Base-by-base conservation (phyloP, 2,888 invertebrate species). In the Euplagia quadripunctaria region DNA sequence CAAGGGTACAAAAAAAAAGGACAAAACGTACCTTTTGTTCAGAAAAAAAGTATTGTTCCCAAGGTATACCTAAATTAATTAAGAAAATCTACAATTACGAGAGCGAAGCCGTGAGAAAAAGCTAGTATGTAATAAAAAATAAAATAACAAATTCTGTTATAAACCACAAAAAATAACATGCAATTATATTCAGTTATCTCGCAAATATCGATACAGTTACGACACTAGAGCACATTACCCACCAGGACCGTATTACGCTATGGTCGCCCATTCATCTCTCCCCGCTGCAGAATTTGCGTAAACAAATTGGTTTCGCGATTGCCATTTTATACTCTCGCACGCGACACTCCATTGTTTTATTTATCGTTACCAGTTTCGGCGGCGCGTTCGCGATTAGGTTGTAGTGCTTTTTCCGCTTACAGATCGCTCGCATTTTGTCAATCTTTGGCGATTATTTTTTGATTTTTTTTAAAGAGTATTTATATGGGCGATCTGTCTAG, bases 291-390 rank as follows among this genome's bases (percentile, higher is more conserved):
- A 96, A 96, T 96, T 96, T 96, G 96, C 96, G 96, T 96, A 96
- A 96, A 96, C 96, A 96, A 96, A 96, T 96, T 96, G 96, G 96
- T 96, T 96, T 94, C 94, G 94, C 95, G 95, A 96, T 96, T 96
- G 95, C 96, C 95, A 96, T 96, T 95, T 96, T 95, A 95, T 95
- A 95, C 95, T 94, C 94, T 91, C 92, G 92, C 91, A 90, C 91
- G 92, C 94, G 94, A 93, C 92, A 93, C 93, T 94, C 94, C 93
- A 95, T 95, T 96, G 95, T 95, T 96, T 96, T 95, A 95, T 96
- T 96, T 96, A 96, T 95, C 92, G 94, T 90, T 88, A 89, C 92
- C 93, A 93, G 95, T 95, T 95, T 94, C 94, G 93, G 93, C 92
- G 90, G 91, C 92, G 93, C 91, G 90, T 87, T 90, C 89, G 90